Conservation (phyloP, 2,888 invertebrate genomes). For the Acheta domesticus region DNA sequence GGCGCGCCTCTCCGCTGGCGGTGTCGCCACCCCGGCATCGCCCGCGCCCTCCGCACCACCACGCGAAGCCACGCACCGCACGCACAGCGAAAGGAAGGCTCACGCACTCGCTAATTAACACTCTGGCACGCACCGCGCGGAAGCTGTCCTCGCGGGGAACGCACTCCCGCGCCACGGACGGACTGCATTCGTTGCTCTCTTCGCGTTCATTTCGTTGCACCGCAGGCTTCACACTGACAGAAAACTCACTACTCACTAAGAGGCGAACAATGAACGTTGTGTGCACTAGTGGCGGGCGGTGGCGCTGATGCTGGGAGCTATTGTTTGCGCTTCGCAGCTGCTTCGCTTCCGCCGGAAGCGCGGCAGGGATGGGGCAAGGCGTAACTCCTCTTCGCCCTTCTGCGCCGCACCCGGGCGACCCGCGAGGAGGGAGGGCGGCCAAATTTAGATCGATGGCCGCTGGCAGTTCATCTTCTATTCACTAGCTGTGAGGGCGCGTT, state of each 20-base stretch:
- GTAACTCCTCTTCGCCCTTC: no score
- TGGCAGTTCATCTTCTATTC: slow-evolving; percentile 3
- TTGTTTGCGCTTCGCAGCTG: no score
- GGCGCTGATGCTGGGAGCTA: no score
- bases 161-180: not conserved
- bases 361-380: no score
- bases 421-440: not conserved
- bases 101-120: not conserved
- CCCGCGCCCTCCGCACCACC: no score
- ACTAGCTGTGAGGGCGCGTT: not conserved
- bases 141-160: not conserved
- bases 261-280: not conserved
- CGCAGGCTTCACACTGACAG: not conserved
- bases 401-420: no score
- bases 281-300: no score
- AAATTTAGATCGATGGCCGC: slow-evolving; percentile 9
- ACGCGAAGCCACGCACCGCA: no score
- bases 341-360: no score
- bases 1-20: not conserved
- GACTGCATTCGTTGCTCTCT: not conserved
- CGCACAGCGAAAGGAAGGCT: no score
- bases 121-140: not conserved
- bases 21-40: no score
- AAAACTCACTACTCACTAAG: not conserved
- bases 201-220: not conserved